Evolutionary conservation across 2,888 invertebrate genomes (phyloP), one percentile per base, ranked within the genome.

Genomic region (Drosophila rellima): DNA sequence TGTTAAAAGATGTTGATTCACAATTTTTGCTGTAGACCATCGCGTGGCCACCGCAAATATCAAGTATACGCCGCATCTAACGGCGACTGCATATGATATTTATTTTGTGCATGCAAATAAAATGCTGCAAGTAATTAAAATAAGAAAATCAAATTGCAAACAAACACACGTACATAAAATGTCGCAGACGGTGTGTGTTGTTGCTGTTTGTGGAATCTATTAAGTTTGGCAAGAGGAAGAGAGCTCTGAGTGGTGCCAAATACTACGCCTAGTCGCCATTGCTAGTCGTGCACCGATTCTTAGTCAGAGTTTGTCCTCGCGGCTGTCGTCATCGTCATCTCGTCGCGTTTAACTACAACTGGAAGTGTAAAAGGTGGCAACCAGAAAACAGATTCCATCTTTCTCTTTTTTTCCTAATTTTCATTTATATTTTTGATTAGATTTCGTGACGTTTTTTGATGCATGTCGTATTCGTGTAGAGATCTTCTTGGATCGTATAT

Each of bases 101-200:
- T 61, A 78, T 80, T 72, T 60, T 51, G 33, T 37, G 63, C 40
- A 51, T 60, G 64, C 78, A 68, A 70, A 72, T 63, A 73, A 81
- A 75, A 75, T 84, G 55, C 73, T 78, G 73, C 84, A 78, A 84
- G 80, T 83, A 83, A 83, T 83, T 83, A 83, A 83, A 83, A 80
- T 73, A 80, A 78, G 63, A 83, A 80, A 62, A 64, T 65, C 40
- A 66, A 78, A 67, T 67, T 67, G 56, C 54, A 40, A 44, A 45
- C 18, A 39, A 13, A 37, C 13, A 45, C 42, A 50, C 37, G 40
- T 8, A 40, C n/a, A 42, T 42, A 42, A 13, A n/a, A 23, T 31
- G 31, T 48, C 18, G 18, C 31, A 18, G 18, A 13, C 13, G 39
- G 51, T 71, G 40, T 70, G 56, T 50, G 23, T 76, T 45, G 63